These are phyloP conservation scores for Drosophila parthenogenetica DNA, from an alignment of 2,888 invertebrate species.

Conservation along the genomic window DNA sequence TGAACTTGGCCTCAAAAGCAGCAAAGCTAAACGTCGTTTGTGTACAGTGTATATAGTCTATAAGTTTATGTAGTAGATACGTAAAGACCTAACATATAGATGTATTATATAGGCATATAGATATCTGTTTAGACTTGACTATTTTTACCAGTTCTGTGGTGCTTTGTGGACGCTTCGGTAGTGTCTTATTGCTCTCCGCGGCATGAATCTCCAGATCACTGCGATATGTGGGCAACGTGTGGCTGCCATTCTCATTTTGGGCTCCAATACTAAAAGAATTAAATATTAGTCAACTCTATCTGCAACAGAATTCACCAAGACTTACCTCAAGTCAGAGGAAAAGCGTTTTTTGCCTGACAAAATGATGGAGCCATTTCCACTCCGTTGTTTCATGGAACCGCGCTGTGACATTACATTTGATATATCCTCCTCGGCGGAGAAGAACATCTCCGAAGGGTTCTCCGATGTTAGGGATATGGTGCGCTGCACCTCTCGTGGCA, in stretches of 20 bases:
- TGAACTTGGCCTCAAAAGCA: constrained; percentile 62
- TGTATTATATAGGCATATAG: constrained; percentile 4
- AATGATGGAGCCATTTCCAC: constrained; percentile 81
- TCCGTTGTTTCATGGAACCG: constrained; percentile 83
- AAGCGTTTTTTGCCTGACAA: constrained; percentile 84
- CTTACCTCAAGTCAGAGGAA: constrained; percentile 85
- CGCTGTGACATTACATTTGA: constrained; percentile 83
- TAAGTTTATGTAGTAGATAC: constrained; percentile 26
- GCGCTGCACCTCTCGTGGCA: constrained; percentile 87
- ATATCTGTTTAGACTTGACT: neutral
- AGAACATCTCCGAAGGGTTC: constrained; percentile 96
- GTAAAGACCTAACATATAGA: constrained; percentile 49
- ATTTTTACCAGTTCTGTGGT: constrained; percentile 85
- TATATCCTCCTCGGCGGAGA: constrained; percentile 96
- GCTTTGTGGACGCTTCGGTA: constrained; percentile 85
- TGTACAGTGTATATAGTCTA: constrained; percentile 30
- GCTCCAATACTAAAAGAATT: constrained; percentile 78
- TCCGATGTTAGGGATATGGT: constrained; percentile 95
- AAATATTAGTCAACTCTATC: neutral
- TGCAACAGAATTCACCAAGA: neutral
- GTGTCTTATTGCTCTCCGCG: constrained; percentile 86
- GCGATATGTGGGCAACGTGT: constrained; percentile 86
- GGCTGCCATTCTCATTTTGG: constrained; percentile 82
- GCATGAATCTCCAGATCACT: constrained; percentile 89
- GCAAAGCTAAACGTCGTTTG: constrained; percentile 55